Percentiles rank a stretch among this genome's conserved stretches.
phyloP scores from a whole-genome alignment of 2,888 invertebrate species.

The Homarus gammarus region DNA sequence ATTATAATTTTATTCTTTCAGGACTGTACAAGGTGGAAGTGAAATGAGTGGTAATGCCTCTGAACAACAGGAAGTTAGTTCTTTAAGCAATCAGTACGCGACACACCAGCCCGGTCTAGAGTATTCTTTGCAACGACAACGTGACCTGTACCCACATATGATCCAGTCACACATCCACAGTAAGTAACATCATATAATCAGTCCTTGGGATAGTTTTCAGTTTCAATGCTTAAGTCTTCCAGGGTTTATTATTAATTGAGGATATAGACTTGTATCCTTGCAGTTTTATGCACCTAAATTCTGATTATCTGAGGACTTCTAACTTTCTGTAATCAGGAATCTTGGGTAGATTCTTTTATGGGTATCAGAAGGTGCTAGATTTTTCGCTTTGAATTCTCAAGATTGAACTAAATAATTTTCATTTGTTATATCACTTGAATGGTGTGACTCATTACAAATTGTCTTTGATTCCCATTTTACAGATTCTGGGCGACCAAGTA shows the following conservation, averaged over 20 bases:
- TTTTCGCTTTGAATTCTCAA: too few relatives aligned
- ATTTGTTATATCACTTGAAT: conserved; percentile 27
- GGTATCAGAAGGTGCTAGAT: too few relatives aligned
- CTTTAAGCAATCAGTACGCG: conserved; percentile 63
- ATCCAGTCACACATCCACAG: conserved; percentile 80
- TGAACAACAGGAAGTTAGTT: conserved; percentile 63
- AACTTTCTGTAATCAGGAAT: too few relatives aligned
- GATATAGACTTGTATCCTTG: too few relatives aligned
- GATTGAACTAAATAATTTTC: not conserved
- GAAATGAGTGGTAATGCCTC: conserved; percentile 61
- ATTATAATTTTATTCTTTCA: not conserved
- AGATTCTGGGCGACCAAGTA: conserved; percentile 83
- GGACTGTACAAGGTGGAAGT: conserved; percentile 63
- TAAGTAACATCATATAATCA: conserved; percentile 74
- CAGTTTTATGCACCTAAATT: too few relatives aligned
- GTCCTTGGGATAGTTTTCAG: not conserved
- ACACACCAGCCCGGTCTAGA: conserved; percentile 84
- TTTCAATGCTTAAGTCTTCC: not conserved
- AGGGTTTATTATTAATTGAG: too few relatives aligned
- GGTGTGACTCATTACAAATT: too few relatives aligned
- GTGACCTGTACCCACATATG: conserved; percentile 82
- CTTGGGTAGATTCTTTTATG: too few relatives aligned
- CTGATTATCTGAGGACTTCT: too few relatives aligned
- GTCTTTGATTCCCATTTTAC: not conserved
- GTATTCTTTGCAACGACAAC: conserved; percentile 85